These are phyloP conservation scores for Hyles euphorbiae DNA, from an alignment of 1,140 invertebrate genomes.

Conservation along the genomic window DNA sequence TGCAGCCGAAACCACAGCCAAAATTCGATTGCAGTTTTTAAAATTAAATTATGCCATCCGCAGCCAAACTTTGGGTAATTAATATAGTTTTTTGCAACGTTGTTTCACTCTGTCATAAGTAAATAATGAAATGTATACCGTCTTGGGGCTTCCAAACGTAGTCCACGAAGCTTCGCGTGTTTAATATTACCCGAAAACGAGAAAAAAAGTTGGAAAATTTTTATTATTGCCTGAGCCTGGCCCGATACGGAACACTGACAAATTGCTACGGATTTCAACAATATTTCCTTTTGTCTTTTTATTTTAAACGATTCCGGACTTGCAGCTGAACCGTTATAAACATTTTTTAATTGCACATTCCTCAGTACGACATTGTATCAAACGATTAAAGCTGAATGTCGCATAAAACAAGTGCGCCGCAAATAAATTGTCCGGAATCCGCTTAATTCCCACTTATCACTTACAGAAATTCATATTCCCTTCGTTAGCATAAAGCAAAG, in stretches of 20 bases:
- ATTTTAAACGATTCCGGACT: slow-evolving; percentile 26
- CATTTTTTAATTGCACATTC: slow-evolving; percentile 48
- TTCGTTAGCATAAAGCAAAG: slow-evolving; percentile 27
- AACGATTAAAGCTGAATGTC: no score
- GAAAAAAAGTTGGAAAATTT: slow-evolving; percentile 54
- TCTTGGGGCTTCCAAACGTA: slow-evolving; percentile 23
- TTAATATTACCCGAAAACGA: slow-evolving; percentile 54
- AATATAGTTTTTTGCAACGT: slow-evolving; percentile 45
- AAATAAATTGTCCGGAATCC: no score
- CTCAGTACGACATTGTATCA: no score
- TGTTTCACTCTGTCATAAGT: slow-evolving; percentile 41
- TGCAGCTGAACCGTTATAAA: slow-evolving; percentile 38
- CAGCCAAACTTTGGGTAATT: slow-evolving; percentile 35
- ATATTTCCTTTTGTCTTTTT: slow-evolving; percentile 28
- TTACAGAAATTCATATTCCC: neutral
- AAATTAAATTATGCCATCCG: slow-evolving; percentile 24
- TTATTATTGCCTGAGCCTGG: slow-evolving; percentile 62
- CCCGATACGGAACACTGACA: slow-evolving; percentile 62
- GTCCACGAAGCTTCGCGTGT: slow-evolving; percentile 58
- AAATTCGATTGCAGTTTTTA: slow-evolving; percentile 12
- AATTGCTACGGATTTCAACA: slow-evolving; percentile 49
- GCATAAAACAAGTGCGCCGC: no score
- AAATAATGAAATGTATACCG: slow-evolving; percentile 50
- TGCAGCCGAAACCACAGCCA: neutral
- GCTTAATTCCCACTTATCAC: no score